A percentile compares a stretch with the other conserved stretches of the same genome.
Conservation (phyloP, 2,888 invertebrate genomes). For the Synergus umbraculus region DNA sequence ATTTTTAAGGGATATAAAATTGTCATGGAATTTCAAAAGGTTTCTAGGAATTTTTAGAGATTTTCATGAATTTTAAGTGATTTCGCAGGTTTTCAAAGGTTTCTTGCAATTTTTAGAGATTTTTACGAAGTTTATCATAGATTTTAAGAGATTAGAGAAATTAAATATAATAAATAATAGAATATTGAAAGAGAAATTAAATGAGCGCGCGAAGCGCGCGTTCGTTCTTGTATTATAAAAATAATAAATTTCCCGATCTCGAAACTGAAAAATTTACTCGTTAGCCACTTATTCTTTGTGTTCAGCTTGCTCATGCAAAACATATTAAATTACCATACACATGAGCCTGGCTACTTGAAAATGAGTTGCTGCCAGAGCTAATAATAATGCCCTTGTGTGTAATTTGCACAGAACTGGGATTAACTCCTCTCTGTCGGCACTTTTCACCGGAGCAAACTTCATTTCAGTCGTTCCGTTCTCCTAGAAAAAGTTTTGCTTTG, state of each 20-base stretch:
- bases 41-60: too few species aligned
- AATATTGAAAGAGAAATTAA: too few species aligned
- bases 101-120: too few species aligned
- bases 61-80: too few species aligned
- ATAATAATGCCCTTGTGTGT: slow-evolving; percentile 25
- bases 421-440: slow-evolving; percentile 14
- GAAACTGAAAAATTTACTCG: neutral
- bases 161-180: too few species aligned
- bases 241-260: neutral
- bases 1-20: too few species aligned
- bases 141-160: too few species aligned
- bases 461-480: neutral
- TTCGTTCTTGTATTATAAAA: too few species aligned
- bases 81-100: too few species aligned
- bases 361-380: slow-evolving; percentile 9
- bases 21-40: too few species aligned
- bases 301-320: slow-evolving; percentile 2
- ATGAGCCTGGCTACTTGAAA: neutral
- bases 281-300: slow-evolving; percentile 10
- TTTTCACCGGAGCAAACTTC: neutral
- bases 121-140: too few species aligned
- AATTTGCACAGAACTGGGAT: slow-evolving; percentile 13
- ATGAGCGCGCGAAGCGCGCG: too few species aligned
- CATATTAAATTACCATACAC: slow-evolving; percentile 25
- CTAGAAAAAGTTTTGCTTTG: neutral